Conservation (phyloP, 2,113 vertebrate species). For the Amazona guildingii region DNA sequence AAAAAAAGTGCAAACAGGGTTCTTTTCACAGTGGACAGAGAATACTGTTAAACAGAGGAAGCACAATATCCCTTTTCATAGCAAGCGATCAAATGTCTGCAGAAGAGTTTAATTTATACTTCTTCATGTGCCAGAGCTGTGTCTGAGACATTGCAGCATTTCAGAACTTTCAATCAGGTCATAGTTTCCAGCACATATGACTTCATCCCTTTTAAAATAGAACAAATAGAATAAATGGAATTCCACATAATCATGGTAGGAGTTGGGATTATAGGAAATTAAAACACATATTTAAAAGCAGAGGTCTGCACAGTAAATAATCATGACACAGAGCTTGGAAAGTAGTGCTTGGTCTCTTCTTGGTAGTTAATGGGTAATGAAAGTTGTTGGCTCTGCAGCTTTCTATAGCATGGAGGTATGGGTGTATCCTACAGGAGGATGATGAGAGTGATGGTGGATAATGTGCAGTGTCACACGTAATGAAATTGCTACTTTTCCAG, state of each 20-base stretch:
- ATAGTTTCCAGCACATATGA: slow-evolving; percentile 77
- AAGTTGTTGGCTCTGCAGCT: not conserved
- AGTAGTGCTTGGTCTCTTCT: slow-evolving; percentile 27
- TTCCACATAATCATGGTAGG: slow-evolving; percentile 69
- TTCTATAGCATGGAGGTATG: not conserved
- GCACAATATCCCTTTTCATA: slow-evolving; percentile 80
- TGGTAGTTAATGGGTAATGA: not conserved
- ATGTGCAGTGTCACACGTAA: not conserved
- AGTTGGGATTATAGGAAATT: slow-evolving; percentile 74
- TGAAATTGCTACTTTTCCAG: not conserved
- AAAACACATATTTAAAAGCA: slow-evolving; percentile 67
- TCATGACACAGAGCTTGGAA: slow-evolving; percentile 18
- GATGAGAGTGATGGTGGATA: slow-evolving; percentile 22
- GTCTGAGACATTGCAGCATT: slow-evolving; percentile 73
- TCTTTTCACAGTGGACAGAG: slow-evolving; percentile 77
- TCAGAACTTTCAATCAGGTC: slow-evolving; percentile 72
- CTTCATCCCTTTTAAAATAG: slow-evolving; percentile 78
- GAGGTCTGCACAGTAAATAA: slow-evolving; percentile 49
- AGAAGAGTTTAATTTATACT: slow-evolving; percentile 79
- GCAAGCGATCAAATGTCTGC: slow-evolving; percentile 76
- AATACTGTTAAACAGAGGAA: slow-evolving; percentile 75
- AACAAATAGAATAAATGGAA: slow-evolving; percentile 77
- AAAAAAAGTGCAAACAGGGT: slow-evolving; percentile 65
- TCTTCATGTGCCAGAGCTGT: slow-evolving; percentile 71
- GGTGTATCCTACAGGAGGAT: slow-evolving; percentile 3